phyloP scores from a whole-genome alignment of 2,797 vertebrate species.

The Loriculus beryllinus region DNA sequence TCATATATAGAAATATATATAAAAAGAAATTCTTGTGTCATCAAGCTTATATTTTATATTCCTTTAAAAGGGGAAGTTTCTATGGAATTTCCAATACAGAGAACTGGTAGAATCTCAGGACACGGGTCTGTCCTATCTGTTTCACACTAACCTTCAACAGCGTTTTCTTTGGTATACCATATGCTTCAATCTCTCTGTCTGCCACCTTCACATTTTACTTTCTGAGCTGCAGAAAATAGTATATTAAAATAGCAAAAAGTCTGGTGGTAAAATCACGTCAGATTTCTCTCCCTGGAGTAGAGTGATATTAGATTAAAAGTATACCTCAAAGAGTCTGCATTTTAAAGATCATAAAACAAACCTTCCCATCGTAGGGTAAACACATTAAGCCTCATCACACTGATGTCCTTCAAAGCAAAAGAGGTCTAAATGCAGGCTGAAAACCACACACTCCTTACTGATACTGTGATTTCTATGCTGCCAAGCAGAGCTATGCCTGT shows the following conservation, averaged over 20 bases:
- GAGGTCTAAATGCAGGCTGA: background rate
- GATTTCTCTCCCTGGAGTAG: background rate
- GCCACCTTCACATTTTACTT: constrained; percentile 21
- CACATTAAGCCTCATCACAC: constrained; percentile 17
- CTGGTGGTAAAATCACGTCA: background rate
- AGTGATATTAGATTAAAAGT: background rate
- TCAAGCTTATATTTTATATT: background rate
- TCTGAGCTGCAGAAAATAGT: background rate
- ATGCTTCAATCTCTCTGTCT: constrained; percentile 22
- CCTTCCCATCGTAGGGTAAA: background rate
- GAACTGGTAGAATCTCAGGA: background rate
- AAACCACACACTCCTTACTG: background rate
- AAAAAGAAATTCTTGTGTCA: background rate
- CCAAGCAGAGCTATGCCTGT: background rate
- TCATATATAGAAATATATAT: background rate
- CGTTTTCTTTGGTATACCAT: background rate
- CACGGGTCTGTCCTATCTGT: background rate
- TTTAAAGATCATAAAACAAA: background rate
- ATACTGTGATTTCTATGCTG: background rate
- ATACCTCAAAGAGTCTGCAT: constrained; percentile 12
- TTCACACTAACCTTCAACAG: background rate
- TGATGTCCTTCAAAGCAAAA: constrained; percentile 20
- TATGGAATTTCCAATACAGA: background rate
- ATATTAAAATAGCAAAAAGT: background rate
- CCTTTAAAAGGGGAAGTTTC: background rate